Evolutionary conservation across 2,113 vertebrate species (phyloP), one percentile per base, ranked within the genome.

Genomic region (Stomatorhinus ivindoensis): DNA sequence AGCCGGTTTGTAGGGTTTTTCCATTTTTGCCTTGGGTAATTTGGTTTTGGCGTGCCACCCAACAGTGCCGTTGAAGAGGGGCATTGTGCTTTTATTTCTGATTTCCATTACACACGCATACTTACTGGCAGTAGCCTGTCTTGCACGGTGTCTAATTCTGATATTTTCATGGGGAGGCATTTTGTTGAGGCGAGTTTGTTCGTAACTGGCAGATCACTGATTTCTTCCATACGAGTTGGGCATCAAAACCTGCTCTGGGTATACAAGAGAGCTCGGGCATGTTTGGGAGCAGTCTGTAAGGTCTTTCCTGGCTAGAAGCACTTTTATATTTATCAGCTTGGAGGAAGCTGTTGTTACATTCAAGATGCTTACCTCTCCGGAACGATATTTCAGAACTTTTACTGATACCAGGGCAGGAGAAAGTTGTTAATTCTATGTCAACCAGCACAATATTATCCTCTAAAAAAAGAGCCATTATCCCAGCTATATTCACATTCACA

Each of bases 401-500:
- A 51, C 35, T 88, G 19, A 80, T 53, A 21, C 39, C 31, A 39
- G 27, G 1, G 10, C 17, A 9, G 73, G 48, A 51, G 69, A 84
- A 69, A 84, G 39, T 46, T 27, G 17, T 5, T 44, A 48, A 44
- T 58, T 21, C 76, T 80, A 17, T 88, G 73, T 50, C 51, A 61
- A 84, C 86, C 69, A 80, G 35, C 53, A 51, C 53, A 90, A 76
- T 88, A 73, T 44, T n/a, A n/a, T 53, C 39, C 2, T 39, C 19
- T 42, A 55, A 55, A 53, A 21, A 51, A 50, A 73, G 24, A n/a
- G 17, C 31, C 13, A 31, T 8, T 48, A 50, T 31, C 3, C 4
- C 6, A 53, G 8, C 44, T 24, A 58, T 58, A 46, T 89, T 85
- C 92, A 87, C 89, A 50, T 6, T 58, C 76, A 92, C 58, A 93